These are phyloP conservation scores for Melinaea menophilus DNA, from an alignment of 2,888 invertebrate species.

Conservation along the genomic window DNA sequence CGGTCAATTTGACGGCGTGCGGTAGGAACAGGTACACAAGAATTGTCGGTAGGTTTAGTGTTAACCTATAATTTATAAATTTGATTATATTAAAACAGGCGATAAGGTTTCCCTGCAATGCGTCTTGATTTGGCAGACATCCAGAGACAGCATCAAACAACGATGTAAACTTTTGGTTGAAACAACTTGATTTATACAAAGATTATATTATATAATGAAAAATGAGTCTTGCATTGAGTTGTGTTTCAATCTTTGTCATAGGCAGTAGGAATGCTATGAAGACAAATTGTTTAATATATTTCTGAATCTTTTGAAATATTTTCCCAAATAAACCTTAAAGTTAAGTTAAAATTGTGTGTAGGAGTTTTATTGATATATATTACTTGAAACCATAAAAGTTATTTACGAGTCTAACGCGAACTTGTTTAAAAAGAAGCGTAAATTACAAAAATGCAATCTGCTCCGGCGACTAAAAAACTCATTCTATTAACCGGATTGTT, in stretches of 20 bases:
- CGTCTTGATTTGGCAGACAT: conserved; percentile 63
- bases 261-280: no score
- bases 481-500: conserved; percentile 74
- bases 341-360: no score
- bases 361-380: neutral
- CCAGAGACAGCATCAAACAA: conserved; percentile 62
- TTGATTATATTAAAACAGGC: conserved; percentile 7
- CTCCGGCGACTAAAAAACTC: conserved; percentile 50
- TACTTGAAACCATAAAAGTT: conserved; percentile 9
- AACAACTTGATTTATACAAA: conserved; percentile 21
- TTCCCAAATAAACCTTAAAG: no score
- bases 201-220: no score
- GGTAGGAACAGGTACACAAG: no score
- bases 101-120: conserved; percentile 47
- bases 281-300: no score
- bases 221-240: no score
- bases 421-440: conserved; percentile 13
- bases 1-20: no score
- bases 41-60: no score
- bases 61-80: no score
- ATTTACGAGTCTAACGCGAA: conserved; percentile 12
- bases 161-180: conserved; percentile 29
- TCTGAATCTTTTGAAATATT: no score
- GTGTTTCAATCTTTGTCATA: no score
- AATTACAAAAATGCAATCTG: conserved; percentile 33